Evolutionary conservation across 2,113 vertebrate species (phyloP), one percentile per base, ranked within the genome.

Genomic region (Stigmatopora argus): DNA sequence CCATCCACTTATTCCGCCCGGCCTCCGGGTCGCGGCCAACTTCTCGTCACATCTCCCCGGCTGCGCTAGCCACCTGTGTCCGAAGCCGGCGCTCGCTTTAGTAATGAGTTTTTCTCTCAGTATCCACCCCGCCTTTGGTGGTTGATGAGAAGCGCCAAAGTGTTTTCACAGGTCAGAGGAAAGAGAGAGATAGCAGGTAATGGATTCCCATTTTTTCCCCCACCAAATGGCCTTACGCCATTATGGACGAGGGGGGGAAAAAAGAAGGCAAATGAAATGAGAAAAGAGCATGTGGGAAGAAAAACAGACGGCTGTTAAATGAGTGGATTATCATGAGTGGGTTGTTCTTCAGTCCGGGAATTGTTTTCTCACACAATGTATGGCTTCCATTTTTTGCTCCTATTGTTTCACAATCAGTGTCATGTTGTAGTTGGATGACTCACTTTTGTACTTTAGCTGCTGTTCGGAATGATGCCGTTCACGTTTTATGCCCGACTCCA

Each of bases 111-210:
- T 81, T 74, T 73, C 63, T 73, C 6, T 73, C 47, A 13, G 46
- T 69, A 26, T 35, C 53, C 47, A 45, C 62, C 56, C 53, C 62
- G 66, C 53, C 35, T 31, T 11, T 3, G 1, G 18, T 61, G 3
- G n/a, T 15, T 10, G 41, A 47, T 70, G 71, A 83, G 75, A 78
- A 62, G 68, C 83, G n/a, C 70, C 65, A 21, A 74, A 78, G 45
- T 64, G 41, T 78, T 85, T 85, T 83, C 69, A 78, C 64, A 82
- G 82, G 73, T 81, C 74, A 82, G 69, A 70, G 59, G 75, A 76
- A 5, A 72, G 65, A 64, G 59, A 45, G 59, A n/a, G 66, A 66
- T 70, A 65, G 75, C 62, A 26, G 34, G 57, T 82, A 78, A 83
- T 82, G 64, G 79, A 78, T 76, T 85, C 72, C 53, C 9, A 58